These are phyloP conservation scores for Monomorium pharaonis DNA, from an alignment of 1,140 invertebrate species.

Conservation along the genomic window DNA sequence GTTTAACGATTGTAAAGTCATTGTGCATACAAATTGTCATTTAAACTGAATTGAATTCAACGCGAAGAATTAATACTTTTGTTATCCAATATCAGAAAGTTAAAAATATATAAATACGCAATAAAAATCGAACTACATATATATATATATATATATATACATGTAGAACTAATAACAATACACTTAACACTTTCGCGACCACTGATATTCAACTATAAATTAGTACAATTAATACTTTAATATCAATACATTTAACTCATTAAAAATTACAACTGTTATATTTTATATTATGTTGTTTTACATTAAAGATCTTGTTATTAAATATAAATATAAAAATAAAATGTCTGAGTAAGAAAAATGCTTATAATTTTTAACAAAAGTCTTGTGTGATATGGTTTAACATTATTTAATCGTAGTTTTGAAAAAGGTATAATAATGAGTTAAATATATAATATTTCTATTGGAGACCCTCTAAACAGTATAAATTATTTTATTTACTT, in stretches of 20 bases:
- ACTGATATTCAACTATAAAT: slow-evolving; percentile 3
- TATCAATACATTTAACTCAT: slow-evolving; percentile 32
- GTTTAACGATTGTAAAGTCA: slow-evolving; percentile 8
- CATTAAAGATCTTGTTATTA: background rate
- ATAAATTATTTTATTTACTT: slow-evolving; percentile 54
- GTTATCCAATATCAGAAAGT: slow-evolving; percentile 8
- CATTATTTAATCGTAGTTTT: background rate
- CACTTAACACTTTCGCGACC: slow-evolving; percentile 54
- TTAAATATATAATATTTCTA: slow-evolving; percentile 30
- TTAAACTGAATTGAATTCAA: slow-evolving; percentile 6
- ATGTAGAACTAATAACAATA: slow-evolving; percentile 6
- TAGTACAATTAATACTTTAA: slow-evolving; percentile 14
- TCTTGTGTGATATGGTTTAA: background rate
- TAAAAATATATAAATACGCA: slow-evolving; percentile 39
- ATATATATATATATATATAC: background rate
- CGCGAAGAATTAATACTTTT: slow-evolving; percentile 19
- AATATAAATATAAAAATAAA: slow-evolving; percentile 20
- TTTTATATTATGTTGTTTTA: slow-evolving; percentile 4
- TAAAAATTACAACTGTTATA: slow-evolving; percentile 9
- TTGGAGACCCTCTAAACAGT: slow-evolving; percentile 48
- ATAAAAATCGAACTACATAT: slow-evolving; percentile 15
- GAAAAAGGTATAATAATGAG: background rate
- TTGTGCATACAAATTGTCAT: slow-evolving; percentile 10
- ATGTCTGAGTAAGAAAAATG: background rate
- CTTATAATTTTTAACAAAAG: background rate